These are phyloP conservation scores for Propithecus deckenii DNA, from an alignment of 2,797 vertebrate species.

Conservation along the genomic window DNA sequence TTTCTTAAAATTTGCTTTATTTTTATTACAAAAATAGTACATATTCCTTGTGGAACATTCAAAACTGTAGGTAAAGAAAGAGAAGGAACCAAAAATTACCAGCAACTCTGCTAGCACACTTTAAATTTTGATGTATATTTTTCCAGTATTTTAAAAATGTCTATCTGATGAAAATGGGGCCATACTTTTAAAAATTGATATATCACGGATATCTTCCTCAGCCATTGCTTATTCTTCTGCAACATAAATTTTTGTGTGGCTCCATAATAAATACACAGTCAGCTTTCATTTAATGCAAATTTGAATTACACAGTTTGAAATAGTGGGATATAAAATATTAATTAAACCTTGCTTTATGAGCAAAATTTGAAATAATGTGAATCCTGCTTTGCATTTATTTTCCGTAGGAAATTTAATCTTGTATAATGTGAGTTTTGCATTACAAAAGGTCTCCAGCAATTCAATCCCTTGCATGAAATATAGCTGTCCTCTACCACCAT, in stretches of 20 bases:
- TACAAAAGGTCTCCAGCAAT: neutral
- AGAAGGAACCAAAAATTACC: conserved; percentile 13
- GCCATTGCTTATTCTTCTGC: conserved; percentile 29
- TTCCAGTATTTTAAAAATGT: conserved; percentile 41
- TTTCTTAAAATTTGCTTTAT: conserved; percentile 38
- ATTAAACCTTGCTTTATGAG: conserved; percentile 58
- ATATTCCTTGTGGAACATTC: neutral
- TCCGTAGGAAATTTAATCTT: conserved; percentile 34
- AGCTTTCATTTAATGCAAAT: conserved; percentile 59
- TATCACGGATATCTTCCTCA: neutral
- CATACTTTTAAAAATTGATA: conserved; percentile 32
- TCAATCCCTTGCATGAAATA: neutral
- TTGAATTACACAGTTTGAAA: conserved; percentile 59
- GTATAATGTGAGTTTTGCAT: neutral
- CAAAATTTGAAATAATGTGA: conserved; percentile 44
- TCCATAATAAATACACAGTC: conserved; percentile 51
- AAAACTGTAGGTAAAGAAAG: conserved; percentile 16
- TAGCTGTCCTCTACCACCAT: neutral
- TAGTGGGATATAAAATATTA: conserved; percentile 69
- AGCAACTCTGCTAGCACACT: neutral
- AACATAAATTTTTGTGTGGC: conserved; percentile 7
- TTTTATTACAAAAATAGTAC: conserved; percentile 44
- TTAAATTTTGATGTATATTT: conserved; percentile 37
- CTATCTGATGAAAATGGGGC: conserved; percentile 39
- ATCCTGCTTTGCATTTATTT: conserved; percentile 19